Evolutionary conservation across 2,113 vertebrate genomes (phyloP), one percentile per base, ranked within the genome.

Genomic region (Euleptes europaea): DNA sequence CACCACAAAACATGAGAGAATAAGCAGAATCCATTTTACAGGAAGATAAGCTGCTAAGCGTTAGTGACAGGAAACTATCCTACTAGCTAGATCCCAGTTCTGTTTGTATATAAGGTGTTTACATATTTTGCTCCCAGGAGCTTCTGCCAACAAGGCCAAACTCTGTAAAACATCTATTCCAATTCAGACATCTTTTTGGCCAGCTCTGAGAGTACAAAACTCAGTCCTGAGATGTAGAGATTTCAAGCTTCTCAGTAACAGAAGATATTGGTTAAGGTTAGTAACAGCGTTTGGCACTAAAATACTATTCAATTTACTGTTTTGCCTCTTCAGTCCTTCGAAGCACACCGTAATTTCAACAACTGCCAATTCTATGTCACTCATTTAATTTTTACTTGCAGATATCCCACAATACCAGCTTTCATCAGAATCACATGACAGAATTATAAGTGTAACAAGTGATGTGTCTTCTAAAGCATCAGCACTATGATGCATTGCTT

Each of bases 241-340:
- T 82, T 31, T 60, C 49, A 72, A 60, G 51, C 3, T 71, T 84
- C 70, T 66, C 75, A 71, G 15, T 60, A 60, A 78, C 69, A 49
- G 63, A 74, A 47, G 26, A 2, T 49, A 76, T 4, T 17, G 44
- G 33, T 70, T 85, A 44, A 38, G 3, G 44, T 47, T 60, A 60
- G 26, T 54, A 49, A 84, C 66, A 7, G 38, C 31, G 6, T 4
- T 23, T 33, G 47, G 40, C 23, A 51, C 44, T 51, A 66, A 57
- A 76, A 84, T 42, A 44, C n/a, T 70, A 57, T 78, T 84, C 54
- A 78, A 54, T 42, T 84, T 78, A 60, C 21, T 66, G 9, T 5
- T 17, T 19, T 1, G 0, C 21, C 60, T 70, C 54, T 57, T 1
- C 40, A 38, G 3, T 82, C 60, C 63, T 67, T 84, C 70, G 15